Conservation (phyloP, 2,113 vertebrate genomes). For the Piaya cayana region DNA sequence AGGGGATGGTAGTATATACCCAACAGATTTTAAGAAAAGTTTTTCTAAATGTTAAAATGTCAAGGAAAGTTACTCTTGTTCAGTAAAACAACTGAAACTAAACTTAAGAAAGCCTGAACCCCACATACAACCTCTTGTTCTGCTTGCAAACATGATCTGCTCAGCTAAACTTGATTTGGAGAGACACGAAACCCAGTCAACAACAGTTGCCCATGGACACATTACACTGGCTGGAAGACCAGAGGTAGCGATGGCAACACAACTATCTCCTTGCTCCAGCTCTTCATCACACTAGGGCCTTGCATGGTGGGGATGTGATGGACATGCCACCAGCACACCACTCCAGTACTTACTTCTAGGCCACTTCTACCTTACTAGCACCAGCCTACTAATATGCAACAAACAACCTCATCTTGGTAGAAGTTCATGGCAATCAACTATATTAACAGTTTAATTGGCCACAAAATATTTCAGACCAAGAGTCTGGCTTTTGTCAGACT, state of each 20-base stretch:
- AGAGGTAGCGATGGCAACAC: not conserved
- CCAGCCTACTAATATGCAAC: not conserved
- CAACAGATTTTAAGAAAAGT: not conserved
- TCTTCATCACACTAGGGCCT: fast-evolving
- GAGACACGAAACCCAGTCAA: not conserved
- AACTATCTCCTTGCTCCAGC: not conserved
- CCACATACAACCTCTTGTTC: not conserved
- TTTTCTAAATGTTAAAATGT: not conserved
- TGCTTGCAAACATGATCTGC: not conserved
- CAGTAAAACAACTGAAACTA: not conserved
- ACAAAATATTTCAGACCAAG: not conserved
- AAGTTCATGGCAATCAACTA: not conserved
- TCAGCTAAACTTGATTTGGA: not conserved
- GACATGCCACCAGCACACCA: not conserved
- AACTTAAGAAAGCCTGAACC: not conserved
- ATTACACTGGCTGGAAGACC: not conserved
- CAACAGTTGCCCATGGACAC: not conserved
- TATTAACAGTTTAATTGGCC: not conserved
- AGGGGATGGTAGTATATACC: not conserved
- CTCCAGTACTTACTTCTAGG: not conserved
- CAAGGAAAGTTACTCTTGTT: not conserved
- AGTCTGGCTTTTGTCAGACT: not conserved
- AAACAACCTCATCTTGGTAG: not conserved
- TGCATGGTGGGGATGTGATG: fast-evolving
- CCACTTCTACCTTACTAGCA: not conserved